These are phyloP conservation scores for Drosophila serrata DNA, from an alignment of 1,140 invertebrate species.

Conservation along the genomic window DNA sequence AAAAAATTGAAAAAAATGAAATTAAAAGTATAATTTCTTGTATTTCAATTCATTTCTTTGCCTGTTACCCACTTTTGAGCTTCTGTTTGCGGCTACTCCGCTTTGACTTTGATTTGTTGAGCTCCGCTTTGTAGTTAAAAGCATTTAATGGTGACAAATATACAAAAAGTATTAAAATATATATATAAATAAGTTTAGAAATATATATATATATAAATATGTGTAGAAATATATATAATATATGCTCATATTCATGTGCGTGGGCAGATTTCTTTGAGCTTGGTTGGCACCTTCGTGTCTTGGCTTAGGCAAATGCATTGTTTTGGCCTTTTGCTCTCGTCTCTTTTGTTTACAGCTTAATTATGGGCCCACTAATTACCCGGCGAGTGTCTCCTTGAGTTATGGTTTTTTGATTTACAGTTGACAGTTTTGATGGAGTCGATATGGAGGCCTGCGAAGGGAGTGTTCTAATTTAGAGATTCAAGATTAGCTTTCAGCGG, in stretches of 20 bases:
- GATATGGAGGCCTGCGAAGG: constrained; percentile 4
- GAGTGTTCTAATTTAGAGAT: constrained; percentile 13
- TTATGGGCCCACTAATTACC: constrained; percentile 65
- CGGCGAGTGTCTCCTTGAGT: constrained; percentile 68
- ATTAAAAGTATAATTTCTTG: neutral
- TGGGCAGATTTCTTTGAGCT: constrained; percentile 37
- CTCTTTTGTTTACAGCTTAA: constrained; percentile 64
- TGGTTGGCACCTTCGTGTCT: constrained; percentile 42
- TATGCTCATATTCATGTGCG: constrained; percentile 33
- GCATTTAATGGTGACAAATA: constrained; percentile 52
- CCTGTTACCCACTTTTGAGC: constrained; percentile 30
- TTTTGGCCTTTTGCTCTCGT: constrained; percentile 19
- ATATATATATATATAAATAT: constrained; percentile 5
- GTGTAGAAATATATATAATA: neutral
- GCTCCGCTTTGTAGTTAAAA: constrained; percentile 37
- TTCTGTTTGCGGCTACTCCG: constrained; percentile 47
- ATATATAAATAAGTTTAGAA: too few relatives aligned
- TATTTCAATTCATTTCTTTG: neutral
- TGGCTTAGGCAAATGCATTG: constrained; percentile 28
- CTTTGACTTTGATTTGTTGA: constrained; percentile 51
- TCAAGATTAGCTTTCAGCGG: constrained; percentile 24
- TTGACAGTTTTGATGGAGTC: constrained; percentile 72
- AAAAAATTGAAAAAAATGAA: too few relatives aligned
- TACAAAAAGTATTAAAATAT: neutral
- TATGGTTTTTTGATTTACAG: constrained; percentile 75